Evolutionary conservation across 1,140 invertebrate species (phyloP).

Genomic region (Semibalanus balanoides): DNA sequence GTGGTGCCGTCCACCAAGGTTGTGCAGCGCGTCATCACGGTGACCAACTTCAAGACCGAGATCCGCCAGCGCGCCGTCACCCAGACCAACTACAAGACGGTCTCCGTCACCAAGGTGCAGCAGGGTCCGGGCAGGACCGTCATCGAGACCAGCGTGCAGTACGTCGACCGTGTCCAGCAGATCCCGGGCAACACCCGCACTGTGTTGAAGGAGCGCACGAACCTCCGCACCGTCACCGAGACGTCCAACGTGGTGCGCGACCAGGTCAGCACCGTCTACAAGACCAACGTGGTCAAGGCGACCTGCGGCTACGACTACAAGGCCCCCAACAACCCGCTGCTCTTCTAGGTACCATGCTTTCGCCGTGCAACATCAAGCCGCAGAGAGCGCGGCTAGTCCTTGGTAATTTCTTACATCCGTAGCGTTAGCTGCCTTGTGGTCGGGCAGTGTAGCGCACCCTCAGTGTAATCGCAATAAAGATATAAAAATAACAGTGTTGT

Average conservation of each 20-base stretch:
- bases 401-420: too few species aligned
- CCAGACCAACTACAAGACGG: conserved; percentile 11
- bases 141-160: conserved; percentile 5
- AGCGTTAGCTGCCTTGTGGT: too few species aligned
- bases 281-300: conserved; percentile 10
- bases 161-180: conserved; percentile 10
- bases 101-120: conserved; percentile 9
- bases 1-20: too few species aligned
- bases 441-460: too few species aligned
- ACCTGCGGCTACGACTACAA: conserved; percentile 16
- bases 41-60: conserved; percentile 7
- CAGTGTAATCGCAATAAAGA: too few species aligned
- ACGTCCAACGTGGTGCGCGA: not conserved
- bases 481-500: too few species aligned
- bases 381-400: too few species aligned
- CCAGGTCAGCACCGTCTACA: conserved; percentile 14
- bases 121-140: conserved; percentile 9
- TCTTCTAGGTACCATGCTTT: not conserved
- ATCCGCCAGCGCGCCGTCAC: conserved; percentile 5
- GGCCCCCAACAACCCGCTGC: conserved; percentile 6
- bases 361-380: too few species aligned
- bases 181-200: conserved; percentile 11
- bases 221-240: too few species aligned
- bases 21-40: conserved; percentile 5
- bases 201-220: not conserved